A percentile compares a stretch with the other conserved stretches of the same genome.
Evolutionary conservation across 2,888 invertebrate genomes (phyloP).

Genomic region (Aspidapion aeneum): DNA sequence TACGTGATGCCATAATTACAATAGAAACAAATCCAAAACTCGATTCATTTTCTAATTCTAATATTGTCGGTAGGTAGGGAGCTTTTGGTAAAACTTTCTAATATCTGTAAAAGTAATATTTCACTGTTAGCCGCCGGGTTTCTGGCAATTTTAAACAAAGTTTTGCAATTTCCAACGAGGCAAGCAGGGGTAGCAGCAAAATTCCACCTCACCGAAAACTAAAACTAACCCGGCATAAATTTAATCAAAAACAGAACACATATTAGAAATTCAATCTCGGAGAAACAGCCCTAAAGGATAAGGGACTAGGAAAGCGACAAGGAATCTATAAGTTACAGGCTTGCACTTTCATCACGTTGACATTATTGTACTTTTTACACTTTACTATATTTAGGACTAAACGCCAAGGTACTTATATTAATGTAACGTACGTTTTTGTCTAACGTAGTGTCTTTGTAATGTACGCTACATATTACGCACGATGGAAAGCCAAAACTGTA

Average conservation of each 20-base stretch:
- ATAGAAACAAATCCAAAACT: background rate
- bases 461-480: too few species aligned
- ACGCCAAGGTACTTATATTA: too few species aligned
- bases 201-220: slow-evolving; percentile 36
- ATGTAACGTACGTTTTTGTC: too few species aligned
- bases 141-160: slow-evolving; percentile 36
- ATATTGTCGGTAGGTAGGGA: background rate
- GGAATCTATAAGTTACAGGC: slow-evolving; percentile 19
- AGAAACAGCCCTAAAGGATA: slow-evolving; percentile 48
- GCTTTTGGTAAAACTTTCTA: background rate
- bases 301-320: slow-evolving; percentile 33
- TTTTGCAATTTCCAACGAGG: slow-evolving; percentile 38
- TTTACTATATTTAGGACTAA: too few species aligned
- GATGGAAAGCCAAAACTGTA: too few species aligned
- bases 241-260: slow-evolving; percentile 50
- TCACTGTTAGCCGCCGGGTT: slow-evolving; percentile 22
- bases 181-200: too few species aligned
- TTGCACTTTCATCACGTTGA: too few species aligned
- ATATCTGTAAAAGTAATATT: slow-evolving; percentile 28
- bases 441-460: too few species aligned
- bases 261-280: slow-evolving; percentile 51
- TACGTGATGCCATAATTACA: background rate
- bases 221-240: slow-evolving; percentile 44
- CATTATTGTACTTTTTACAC: too few species aligned
- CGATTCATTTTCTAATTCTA: background rate